These are phyloP conservation scores for Lates calcarifer DNA, from an alignment of 2,113 vertebrate species.

Conservation along the genomic window DNA sequence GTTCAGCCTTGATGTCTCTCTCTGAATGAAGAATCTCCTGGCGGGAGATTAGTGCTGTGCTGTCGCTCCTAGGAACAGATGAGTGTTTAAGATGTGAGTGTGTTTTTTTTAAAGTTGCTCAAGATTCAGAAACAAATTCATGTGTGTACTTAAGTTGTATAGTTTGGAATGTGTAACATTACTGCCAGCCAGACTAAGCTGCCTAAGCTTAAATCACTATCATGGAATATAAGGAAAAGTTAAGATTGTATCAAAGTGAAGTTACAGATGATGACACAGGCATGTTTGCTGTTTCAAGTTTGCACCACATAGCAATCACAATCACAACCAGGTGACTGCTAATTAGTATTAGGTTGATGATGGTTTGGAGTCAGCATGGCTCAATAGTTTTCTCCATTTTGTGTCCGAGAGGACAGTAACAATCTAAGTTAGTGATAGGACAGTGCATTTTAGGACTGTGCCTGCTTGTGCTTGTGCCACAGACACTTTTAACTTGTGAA, in stretches of 20 bases:
- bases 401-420: background rate
- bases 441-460: too few species aligned
- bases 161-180: conserved; percentile 7
- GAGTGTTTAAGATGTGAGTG: conserved; percentile 40
- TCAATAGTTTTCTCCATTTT: background rate
- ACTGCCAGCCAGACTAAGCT: conserved; percentile 3
- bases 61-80: conserved; percentile 46
- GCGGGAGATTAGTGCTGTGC: conserved; percentile 26
- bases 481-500: too few species aligned
- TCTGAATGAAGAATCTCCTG: conserved; percentile 43
- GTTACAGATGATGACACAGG: background rate
- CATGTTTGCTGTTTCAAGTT: background rate
- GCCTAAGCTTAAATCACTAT: background rate
- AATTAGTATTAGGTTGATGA: background rate
- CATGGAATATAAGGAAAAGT: background rate
- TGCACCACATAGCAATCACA: too few species aligned
- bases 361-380: background rate
- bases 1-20: conserved; percentile 67
- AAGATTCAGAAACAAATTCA: conserved; percentile 3
- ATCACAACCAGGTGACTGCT: background rate
- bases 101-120: conserved; percentile 25
- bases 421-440: background rate
- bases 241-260: conserved; percentile 20
- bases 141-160: conserved; percentile 1
- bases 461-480: too few species aligned